These are phyloP conservation scores for Dorcus hopei DNA, from an alignment of 2,888 invertebrate genomes.

Conservation along the genomic window DNA sequence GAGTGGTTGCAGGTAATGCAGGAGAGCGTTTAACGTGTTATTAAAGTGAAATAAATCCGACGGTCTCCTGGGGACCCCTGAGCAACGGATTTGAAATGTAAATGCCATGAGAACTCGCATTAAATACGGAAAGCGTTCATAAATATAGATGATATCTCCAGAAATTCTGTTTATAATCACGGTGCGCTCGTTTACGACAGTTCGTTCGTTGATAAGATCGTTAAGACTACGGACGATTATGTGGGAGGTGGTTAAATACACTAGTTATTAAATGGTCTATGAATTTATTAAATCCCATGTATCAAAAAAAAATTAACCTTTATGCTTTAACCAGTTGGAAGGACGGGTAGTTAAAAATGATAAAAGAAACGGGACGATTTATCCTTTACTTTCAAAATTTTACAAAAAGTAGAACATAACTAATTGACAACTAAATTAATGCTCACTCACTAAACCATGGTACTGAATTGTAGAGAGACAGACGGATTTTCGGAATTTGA, in stretches of 20 bases:
- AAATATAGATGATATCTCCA: slow-evolving; percentile 17
- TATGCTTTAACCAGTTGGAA: no score
- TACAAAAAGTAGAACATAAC: no score
- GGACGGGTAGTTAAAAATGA: no score
- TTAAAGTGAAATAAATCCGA: slow-evolving; percentile 19
- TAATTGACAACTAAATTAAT: no score
- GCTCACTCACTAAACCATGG: no score
- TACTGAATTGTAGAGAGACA: no score
- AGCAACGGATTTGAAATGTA: slow-evolving; percentile 17
- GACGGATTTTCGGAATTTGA: no score
- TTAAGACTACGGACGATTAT: slow-evolving; percentile 11
- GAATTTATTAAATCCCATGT: no score
- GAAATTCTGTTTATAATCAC: slow-evolving; percentile 12
- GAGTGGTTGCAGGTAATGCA: slow-evolving; percentile 11
- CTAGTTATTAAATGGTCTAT: slow-evolving; percentile 8
- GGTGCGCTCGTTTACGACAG: slow-evolving; percentile 7
- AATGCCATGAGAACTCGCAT: slow-evolving; percentile 15
- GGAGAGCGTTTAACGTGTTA: slow-evolving; percentile 17
- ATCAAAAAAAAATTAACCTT: no score
- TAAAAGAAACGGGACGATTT: no score
- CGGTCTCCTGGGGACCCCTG: slow-evolving; percentile 4
- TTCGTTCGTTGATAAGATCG: slow-evolving; percentile 16
- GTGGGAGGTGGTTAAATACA: slow-evolving; percentile 3
- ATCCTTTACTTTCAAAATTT: no score
- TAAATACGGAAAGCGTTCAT: slow-evolving; percentile 13